Evolutionary conservation across 2,888 invertebrate species (phyloP), one percentile per base, ranked within the genome.

Genomic region (Laspeyria flexula): DNA sequence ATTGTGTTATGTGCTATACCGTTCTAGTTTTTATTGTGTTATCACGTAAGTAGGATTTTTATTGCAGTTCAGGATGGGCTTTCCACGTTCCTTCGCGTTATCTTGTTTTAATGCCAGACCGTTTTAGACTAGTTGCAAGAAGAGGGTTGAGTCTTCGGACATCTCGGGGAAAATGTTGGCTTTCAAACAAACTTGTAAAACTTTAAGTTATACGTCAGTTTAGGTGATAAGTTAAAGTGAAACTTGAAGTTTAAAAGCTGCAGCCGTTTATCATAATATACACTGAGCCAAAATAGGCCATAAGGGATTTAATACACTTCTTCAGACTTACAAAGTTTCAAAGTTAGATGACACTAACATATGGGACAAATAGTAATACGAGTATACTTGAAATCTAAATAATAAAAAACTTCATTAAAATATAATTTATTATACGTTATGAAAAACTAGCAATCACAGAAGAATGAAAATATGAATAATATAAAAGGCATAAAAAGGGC

Each of bases 1-100:
- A 62, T 55, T 51, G 38, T 34, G 58, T 65, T 52, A 58, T 65
- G 50, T 49, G 47, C 33, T 47, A 18, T 53, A 27, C 30, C 18
- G 21, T 37, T 50, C 38, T 66, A 56, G 55, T 69, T 66, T 58
- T 62, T 62, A 65, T 67, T 67, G 40, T 39, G 43, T 58, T 61
- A 55, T 58, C 65, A 55, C 52, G 49, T 65, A 56, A 69, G 55
- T 61, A 65, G 31, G 39, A 45, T 56, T 65, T 34, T 61, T 65
- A 56, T 59, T 50, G 41, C 37, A 27, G 37, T 21, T 35, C 13
- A 30, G 27, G 21, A 39, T 18, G 39, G 42, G 21, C 12, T 21
- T 25, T 42, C 48, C 15, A 10, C 42, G 16, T 56, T 57, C 44
- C 48, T 44, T 35, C 12, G 11, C 44, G 48, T 52, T 51, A 44